phyloP scores from a whole-genome alignment of 2,113 vertebrate genomes.

The Sardina pilchardus region DNA sequence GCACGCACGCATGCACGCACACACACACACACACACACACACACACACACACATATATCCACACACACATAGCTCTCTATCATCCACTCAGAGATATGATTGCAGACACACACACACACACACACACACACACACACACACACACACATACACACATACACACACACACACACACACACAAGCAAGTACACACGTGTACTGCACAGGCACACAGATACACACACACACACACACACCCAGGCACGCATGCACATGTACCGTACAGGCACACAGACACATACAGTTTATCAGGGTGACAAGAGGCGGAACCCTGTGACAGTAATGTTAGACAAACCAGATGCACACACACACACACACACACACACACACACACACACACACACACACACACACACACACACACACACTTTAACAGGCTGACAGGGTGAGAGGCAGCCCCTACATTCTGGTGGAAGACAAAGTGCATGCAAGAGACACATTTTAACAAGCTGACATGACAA shows the following conservation, averaged over 20 bases:
- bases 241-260: conserved; percentile 8
- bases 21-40: conserved; percentile 45
- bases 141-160: conserved; percentile 21
- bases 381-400: conserved; percentile 12
- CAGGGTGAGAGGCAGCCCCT: background rate
- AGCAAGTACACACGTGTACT: conserved; percentile 9
- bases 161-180: conserved; percentile 36
- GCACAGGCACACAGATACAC: conserved; percentile 30
- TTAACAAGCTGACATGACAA: background rate
- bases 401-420: conserved; percentile 2
- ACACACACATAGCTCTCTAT: conserved; percentile 41
- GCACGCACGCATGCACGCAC: background rate
- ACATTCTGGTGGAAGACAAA: background rate
- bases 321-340: too few species aligned
- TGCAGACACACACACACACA: conserved; percentile 26
- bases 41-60: too few species aligned
- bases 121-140: conserved; percentile 23
- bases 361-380: conserved; percentile 32
- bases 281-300: background rate
- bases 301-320: too few species aligned
- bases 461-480: background rate
- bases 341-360: background rate
- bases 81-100: conserved; percentile 50
- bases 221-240: conserved; percentile 28
- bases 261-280: background rate